Evolutionary conservation across 2,797 vertebrate species (phyloP).

Genomic region (Sandelia bainsii): DNA sequence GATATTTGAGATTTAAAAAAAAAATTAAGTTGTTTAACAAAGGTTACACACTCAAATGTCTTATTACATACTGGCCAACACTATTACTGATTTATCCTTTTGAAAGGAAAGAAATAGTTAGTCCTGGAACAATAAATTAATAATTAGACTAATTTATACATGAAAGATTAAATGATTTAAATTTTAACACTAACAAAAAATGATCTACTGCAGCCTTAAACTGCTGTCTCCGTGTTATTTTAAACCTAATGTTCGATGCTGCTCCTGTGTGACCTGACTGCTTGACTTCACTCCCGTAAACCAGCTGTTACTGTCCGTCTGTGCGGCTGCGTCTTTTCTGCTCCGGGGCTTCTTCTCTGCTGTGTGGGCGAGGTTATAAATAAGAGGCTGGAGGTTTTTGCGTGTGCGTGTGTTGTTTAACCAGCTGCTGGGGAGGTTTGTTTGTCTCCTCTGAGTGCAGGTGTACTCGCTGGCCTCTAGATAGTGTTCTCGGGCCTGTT

Average conservation of each 20-base stretch:
- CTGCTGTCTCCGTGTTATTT: constrained; percentile 23
- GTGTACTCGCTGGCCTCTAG: constrained; percentile 63
- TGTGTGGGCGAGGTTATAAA: constrained; percentile 75
- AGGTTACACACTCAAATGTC: too few species aligned
- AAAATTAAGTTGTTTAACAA: too few species aligned
- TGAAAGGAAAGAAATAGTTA: too few species aligned
- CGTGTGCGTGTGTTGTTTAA: constrained; percentile 72
- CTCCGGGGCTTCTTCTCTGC: constrained; percentile 62
- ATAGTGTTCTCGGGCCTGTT: constrained; percentile 58
- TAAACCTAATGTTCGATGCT: constrained; percentile 17
- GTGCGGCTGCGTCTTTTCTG: constrained; percentile 54
- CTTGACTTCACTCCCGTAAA: constrained; percentile 27
- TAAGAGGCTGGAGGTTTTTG: constrained; percentile 70
- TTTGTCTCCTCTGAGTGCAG: constrained; percentile 69
- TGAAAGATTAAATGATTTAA: not conserved
- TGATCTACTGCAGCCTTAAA: not conserved
- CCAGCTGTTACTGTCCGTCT: constrained; percentile 78
- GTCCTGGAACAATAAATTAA: too few species aligned
- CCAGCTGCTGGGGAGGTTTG: constrained; percentile 74
- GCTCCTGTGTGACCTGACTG: constrained; percentile 52
- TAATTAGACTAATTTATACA: too few species aligned
- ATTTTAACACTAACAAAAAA: not conserved
- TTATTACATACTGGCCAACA: too few species aligned
- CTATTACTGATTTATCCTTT: too few species aligned
- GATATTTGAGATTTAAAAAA: too few species aligned